Percentiles rank a stretch among this genome's conserved stretches.
These are phyloP conservation scores for Mantis religiosa DNA, from an alignment of 2,888 invertebrate species.

Conservation along the genomic window DNA sequence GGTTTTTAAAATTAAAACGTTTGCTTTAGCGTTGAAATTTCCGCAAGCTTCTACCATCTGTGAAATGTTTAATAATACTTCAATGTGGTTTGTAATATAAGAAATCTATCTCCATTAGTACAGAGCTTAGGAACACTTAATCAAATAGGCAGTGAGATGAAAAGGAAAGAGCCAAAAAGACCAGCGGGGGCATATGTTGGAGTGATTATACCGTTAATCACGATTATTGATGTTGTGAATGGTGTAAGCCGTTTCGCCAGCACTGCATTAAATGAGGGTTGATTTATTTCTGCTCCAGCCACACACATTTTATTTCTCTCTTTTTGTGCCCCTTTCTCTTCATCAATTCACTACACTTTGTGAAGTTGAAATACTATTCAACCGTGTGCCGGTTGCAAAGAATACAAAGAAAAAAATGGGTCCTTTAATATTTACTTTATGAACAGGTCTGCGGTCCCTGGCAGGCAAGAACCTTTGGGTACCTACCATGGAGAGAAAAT, in stretches of 20 bases:
- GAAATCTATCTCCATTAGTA: not conserved
- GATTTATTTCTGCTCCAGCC: not conserved
- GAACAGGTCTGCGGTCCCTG: not conserved
- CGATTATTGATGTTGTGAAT: not conserved
- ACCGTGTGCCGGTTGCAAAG: not conserved
- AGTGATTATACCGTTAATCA: not conserved
- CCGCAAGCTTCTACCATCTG: not conserved
- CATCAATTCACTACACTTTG: not conserved
- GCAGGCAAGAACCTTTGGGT: not conserved
- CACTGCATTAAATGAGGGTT: slow-evolving; percentile 1
- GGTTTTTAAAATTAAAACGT: not conserved
- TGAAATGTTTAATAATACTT: not conserved
- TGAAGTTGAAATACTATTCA: not conserved
- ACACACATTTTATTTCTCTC: not conserved
- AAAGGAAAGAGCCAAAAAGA: not conserved
- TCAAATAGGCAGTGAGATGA: not conserved
- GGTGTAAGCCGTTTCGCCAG: not conserved
- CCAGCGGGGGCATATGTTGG: not conserved
- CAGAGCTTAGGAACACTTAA: not conserved
- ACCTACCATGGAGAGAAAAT: not conserved
- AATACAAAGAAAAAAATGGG: not conserved
- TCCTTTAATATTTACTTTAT: not conserved
- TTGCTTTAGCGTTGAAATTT: too few relatives aligned
- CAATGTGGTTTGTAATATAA: not conserved
- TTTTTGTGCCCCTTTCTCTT: not conserved